Evolutionary conservation across 2,888 invertebrate species (phyloP).

Genomic region (Lobophora halterata): DNA sequence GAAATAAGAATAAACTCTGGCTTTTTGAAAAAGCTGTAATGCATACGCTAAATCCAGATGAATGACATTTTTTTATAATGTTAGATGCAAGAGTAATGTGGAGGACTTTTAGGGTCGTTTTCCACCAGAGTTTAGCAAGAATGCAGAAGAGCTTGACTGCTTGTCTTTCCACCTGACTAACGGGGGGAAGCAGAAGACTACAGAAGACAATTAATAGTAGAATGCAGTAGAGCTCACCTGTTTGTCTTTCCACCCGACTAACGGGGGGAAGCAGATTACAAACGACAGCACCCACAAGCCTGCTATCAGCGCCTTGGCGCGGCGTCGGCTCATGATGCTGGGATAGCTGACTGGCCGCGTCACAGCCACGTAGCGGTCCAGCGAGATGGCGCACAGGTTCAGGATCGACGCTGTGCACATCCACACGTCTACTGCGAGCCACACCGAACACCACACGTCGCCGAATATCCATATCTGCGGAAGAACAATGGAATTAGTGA

Average conservation of each 20-base stretch:
- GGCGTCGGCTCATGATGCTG: constrained; percentile 91
- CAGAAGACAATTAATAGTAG: no score
- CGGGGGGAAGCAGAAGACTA: constrained; percentile 98
- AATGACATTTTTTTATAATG: no score
- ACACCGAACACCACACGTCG: constrained; percentile 96
- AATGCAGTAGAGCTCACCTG: constrained; percentile 59
- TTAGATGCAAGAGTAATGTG: no score
- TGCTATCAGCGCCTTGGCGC: constrained; percentile 92
- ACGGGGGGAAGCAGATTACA: constrained; percentile 97
- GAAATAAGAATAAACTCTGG: constrained; percentile 1
- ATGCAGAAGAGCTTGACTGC: constrained; percentile 56
- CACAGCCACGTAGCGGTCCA: constrained; percentile 97
- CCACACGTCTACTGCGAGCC: constrained; percentile 99
- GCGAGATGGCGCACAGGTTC: constrained; percentile 96
- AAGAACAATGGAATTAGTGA: background rate
- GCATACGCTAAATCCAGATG: no score
- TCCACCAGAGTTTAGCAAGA: no score
- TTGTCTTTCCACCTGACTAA: constrained; percentile 94
- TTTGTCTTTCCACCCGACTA: constrained; percentile 94
- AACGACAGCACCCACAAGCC: constrained; percentile 98
- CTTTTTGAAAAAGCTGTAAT: no score
- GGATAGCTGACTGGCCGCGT: constrained; percentile 98
- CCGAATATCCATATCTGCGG: constrained; percentile 97
- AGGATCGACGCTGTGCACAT: constrained; percentile 99
- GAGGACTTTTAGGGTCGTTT: no score